phyloP scores from a whole-genome alignment of 1,140 invertebrate genomes.

The Anoplolepis gracilipes region DNA sequence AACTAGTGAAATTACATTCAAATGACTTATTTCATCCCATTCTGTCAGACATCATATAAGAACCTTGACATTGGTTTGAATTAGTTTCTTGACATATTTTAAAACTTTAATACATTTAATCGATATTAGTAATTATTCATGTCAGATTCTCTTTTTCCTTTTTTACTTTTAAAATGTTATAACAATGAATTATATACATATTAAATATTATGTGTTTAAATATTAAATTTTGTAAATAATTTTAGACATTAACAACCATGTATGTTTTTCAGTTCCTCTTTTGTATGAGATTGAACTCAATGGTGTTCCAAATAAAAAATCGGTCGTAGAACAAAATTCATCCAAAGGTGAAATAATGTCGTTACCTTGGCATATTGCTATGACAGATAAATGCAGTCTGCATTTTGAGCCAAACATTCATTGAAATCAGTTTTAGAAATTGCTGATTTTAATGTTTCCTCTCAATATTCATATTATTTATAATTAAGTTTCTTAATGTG shows the following conservation, averaged over 20 bases:
- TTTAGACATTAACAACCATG: background rate
- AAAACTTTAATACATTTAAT: background rate
- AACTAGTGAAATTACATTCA: background rate
- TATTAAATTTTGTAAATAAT: background rate
- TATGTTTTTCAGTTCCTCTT: conserved; percentile 21
- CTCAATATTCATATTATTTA: background rate
- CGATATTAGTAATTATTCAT: background rate
- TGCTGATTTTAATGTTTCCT: background rate
- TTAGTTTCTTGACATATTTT: background rate
- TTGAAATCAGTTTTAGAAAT: background rate
- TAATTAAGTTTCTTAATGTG: background rate
- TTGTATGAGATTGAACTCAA: background rate
- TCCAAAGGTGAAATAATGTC: background rate
- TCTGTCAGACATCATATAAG: background rate
- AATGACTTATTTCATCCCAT: background rate
- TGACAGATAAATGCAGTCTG: background rate
- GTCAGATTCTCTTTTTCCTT: background rate
- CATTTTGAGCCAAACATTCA: background rate
- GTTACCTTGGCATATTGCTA: background rate
- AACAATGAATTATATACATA: background rate
- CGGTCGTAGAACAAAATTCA: background rate
- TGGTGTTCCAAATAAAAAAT: background rate
- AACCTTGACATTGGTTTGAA: background rate
- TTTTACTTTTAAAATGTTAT: background rate
- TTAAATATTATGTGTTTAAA: background rate